Evolutionary conservation across 2,888 invertebrate species (phyloP).

Genomic region (Alloplasta piceator): DNA sequence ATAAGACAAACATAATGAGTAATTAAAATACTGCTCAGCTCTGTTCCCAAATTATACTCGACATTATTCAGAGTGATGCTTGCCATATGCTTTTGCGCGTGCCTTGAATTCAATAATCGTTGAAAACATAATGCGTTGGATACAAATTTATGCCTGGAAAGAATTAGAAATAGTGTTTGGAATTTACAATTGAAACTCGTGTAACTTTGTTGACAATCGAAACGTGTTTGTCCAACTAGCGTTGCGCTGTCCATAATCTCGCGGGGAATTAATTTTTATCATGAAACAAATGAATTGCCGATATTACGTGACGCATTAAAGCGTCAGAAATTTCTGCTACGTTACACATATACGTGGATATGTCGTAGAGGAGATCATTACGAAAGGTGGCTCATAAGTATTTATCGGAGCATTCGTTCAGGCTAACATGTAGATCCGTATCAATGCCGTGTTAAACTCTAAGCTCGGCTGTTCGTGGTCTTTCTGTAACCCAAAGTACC

Average conservation of each 20-base stretch:
- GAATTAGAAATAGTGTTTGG: conserved; percentile 32
- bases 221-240: conserved; percentile 28
- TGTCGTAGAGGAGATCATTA: conserved; percentile 57
- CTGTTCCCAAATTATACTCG: too few relatives aligned
- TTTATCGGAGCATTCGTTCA: conserved; percentile 66
- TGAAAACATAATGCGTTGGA: too few relatives aligned
- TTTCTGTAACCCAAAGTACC: conserved; percentile 12
- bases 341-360: neutral
- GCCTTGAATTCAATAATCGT: too few relatives aligned
- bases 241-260: conserved; percentile 23
- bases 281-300: conserved; percentile 27
- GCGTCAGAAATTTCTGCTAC: conserved; percentile 49
- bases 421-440: conserved; percentile 73
- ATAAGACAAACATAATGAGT: too few relatives aligned
- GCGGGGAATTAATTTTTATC: conserved; percentile 11
- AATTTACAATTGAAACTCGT: conserved; percentile 33
- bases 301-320: conserved; percentile 49
- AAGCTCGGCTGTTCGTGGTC: conserved; percentile 66
- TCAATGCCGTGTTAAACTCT: conserved; percentile 73
- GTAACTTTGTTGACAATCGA: conserved; percentile 21
- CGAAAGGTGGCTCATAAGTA: conserved; percentile 70
- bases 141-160: conserved; percentile 1
- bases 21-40: too few relatives aligned
- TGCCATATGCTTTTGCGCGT: too few relatives aligned
- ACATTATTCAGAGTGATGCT: too few relatives aligned